These are phyloP conservation scores for Aphelocoma californica DNA, from an alignment of 2,797 vertebrate species.

Conservation along the genomic window DNA sequence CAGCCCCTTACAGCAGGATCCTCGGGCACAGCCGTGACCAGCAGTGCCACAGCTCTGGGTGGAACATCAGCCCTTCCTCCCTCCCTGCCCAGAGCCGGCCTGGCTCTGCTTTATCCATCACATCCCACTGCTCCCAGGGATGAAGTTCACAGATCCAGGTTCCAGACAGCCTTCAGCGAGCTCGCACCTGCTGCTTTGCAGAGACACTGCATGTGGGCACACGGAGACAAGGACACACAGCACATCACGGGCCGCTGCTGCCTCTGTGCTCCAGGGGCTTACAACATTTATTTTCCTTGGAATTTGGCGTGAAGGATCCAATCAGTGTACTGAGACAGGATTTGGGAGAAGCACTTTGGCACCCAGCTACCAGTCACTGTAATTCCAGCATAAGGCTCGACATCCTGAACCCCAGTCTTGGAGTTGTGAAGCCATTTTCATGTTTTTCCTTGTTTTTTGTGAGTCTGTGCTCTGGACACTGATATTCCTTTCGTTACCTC, in stretches of 20 bases:
- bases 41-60: not conserved
- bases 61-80: not conserved
- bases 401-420: not conserved
- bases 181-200: not conserved
- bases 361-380: constrained; percentile 27
- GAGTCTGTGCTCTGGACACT: constrained; percentile 9
- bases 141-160: not conserved
- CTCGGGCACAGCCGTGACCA: fast-evolving
- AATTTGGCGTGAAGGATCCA: constrained; percentile 8
- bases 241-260: not conserved
- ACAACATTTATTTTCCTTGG: not conserved
- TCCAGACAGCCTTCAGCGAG: not conserved
- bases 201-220: not conserved
- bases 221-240: not conserved
- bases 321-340: not conserved
- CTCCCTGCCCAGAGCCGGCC: not conserved
- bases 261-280: not conserved
- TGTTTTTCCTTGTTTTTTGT: not conserved
- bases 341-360: constrained; percentile 60
- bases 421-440: not conserved
- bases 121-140: constrained; percentile 5
- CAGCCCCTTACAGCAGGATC: not conserved
- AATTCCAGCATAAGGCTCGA: not conserved
- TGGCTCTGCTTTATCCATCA: not conserved
- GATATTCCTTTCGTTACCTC: constrained; percentile 64